Conservation (phyloP, 2,888 invertebrate species). For the Neelides folsomi region DNA sequence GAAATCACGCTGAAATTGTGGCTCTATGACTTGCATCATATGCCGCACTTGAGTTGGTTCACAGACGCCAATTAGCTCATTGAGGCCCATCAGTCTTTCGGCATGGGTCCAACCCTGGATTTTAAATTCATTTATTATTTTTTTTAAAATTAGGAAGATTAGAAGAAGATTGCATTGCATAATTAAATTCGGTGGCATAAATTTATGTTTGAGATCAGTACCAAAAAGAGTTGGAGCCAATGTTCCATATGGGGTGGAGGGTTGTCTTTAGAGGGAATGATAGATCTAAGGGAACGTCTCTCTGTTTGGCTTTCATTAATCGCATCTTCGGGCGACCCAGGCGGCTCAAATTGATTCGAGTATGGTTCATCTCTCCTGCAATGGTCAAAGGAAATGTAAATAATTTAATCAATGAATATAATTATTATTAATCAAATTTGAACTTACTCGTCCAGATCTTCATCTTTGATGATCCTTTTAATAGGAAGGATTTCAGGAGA, state of each 20-base stretch:
- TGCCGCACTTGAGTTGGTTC: slow-evolving; percentile 87
- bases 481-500: slow-evolving; percentile 19
- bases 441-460: slow-evolving; percentile 23
- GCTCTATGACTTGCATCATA: slow-evolving; percentile 96
- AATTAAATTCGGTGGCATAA: too few relatives aligned
- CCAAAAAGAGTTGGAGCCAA: slow-evolving; percentile 63
- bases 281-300: slow-evolving; percentile 24
- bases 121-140: neutral
- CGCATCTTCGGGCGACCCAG: slow-evolving; percentile 6
- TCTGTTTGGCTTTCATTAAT: slow-evolving; percentile 9
- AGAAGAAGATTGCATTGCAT: neutral
- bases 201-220: slow-evolving; percentile 36
- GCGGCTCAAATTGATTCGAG: slow-evolving; percentile 5
- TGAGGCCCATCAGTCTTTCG: slow-evolving; percentile 75
- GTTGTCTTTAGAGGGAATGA: slow-evolving; percentile 63
- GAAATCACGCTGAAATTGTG: slow-evolving; percentile 94
- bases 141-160: too few relatives aligned
- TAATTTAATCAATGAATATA: neutral
- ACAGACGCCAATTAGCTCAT: slow-evolving; percentile 75
- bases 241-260: slow-evolving; percentile 62
- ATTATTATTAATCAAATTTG: slow-evolving; percentile 1
- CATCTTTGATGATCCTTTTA: slow-evolving; percentile 19
- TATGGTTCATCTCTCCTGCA: slow-evolving; percentile 7
- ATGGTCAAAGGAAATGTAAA: slow-evolving; percentile 2
- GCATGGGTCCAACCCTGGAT: slow-evolving; percentile 68